Conservation (phyloP, 2,797 vertebrate species). For the Dicrostonyx torquatus region DNA sequence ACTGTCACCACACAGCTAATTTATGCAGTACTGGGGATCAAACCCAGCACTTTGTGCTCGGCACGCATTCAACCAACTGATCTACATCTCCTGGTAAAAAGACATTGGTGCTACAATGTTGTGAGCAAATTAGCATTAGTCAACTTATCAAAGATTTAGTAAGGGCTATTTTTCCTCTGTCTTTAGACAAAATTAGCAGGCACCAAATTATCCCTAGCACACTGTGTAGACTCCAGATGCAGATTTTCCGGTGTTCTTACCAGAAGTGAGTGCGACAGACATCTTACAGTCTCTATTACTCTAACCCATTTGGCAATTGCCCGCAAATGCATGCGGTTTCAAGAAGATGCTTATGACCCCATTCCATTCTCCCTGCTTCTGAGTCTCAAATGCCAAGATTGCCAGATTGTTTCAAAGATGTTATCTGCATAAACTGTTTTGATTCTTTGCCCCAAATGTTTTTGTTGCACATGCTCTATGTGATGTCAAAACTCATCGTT, state of each 20-base stretch:
- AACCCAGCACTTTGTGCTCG: neutral
- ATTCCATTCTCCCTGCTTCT: conserved; percentile 31
- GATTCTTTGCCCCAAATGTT: conserved; percentile 63
- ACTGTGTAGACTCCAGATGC: neutral
- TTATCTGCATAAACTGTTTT: conserved; percentile 75
- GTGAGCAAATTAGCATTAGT: neutral
- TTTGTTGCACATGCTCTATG: conserved; percentile 56
- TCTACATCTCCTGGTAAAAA: neutral
- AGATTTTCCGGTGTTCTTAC: conserved; percentile 4
- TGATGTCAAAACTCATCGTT: conserved; percentile 65
- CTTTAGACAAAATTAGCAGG: neutral
- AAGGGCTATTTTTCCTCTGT: neutral
- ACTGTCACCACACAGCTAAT: neutral
- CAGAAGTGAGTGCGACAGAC: conserved; percentile 41
- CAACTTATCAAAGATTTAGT: neutral
- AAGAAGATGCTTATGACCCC: neutral
- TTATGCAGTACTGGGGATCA: neutral
- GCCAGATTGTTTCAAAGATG: conserved; percentile 57
- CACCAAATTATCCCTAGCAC: neutral
- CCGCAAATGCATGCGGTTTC: neutral
- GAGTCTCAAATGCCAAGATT: conserved; percentile 3
- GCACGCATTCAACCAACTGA: neutral
- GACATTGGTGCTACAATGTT: neutral
- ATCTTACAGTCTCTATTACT: neutral
- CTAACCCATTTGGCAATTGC: neutral